Percentiles rank a stretch among this genome's conserved stretches.
These are phyloP conservation scores for Acanthococcus lagerstroemiae DNA, from an alignment of 2,888 invertebrate species.

Conservation along the genomic window DNA sequence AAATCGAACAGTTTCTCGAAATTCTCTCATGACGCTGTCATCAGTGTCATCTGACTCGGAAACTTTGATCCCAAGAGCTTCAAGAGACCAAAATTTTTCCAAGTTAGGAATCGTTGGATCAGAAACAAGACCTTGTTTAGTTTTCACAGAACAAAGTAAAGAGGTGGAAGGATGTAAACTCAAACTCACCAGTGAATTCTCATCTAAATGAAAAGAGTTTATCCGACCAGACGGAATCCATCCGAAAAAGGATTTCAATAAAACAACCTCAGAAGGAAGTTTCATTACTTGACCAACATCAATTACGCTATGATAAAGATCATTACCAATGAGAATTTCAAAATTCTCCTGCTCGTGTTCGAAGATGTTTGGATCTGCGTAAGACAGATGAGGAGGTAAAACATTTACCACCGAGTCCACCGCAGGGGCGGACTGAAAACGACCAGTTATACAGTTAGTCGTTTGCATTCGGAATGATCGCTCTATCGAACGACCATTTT, in stretches of 20 bases:
- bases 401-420: not conserved
- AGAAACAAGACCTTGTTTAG: too few species aligned
- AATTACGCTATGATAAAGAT: not conserved
- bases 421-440: not conserved
- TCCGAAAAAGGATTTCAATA: not conserved
- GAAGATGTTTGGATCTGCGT: not conserved
- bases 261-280: not conserved
- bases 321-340: not conserved
- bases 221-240: not conserved
- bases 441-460: not conserved
- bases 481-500: not conserved
- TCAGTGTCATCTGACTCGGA: not conserved
- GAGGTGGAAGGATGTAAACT: too few species aligned
- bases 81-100: not conserved
- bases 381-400: not conserved
- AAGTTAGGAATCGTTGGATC: not conserved
- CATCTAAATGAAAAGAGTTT: too few species aligned
- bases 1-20: not conserved
- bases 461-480: not conserved
- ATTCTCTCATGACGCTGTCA: not conserved
- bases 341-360: not conserved
- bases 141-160: too few species aligned
- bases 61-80: not conserved
- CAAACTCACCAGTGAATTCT: too few species aligned
- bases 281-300: not conserved